Evolutionary conservation across 2,797 vertebrate genomes (phyloP).

Genomic region (Mycteria americana): DNA sequence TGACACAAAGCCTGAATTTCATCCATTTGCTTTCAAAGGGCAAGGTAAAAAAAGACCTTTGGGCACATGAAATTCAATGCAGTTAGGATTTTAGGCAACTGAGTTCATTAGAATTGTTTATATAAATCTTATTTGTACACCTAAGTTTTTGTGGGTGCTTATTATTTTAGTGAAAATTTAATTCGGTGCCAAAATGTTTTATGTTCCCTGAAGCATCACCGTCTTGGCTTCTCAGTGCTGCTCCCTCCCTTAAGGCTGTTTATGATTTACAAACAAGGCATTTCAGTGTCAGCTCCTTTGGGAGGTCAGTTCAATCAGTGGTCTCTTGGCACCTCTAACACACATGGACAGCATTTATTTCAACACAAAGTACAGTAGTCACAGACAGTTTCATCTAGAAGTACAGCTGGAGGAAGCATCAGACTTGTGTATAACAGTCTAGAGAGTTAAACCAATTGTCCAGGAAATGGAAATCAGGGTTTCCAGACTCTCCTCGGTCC

Average conservation of each 20-base stretch:
- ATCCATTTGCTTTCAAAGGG: neutral
- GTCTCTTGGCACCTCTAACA: neutral
- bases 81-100: neutral
- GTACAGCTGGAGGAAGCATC: conserved; percentile 53
- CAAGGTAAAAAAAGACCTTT: neutral
- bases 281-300: neutral
- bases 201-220: neutral
- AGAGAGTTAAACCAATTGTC: conserved; percentile 5
- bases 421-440: neutral
- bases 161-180: neutral
- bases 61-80: neutral
- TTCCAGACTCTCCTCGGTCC: neutral
- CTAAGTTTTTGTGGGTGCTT: neutral
- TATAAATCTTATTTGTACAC: neutral
- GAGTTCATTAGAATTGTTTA: neutral
- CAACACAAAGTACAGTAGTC: neutral
- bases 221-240: neutral
- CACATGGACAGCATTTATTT: conserved; percentile 32
- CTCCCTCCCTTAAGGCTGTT: neutral
- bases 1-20: neutral
- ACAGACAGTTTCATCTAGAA: conserved; percentile 29
- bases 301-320: neutral
- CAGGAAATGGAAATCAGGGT: conserved; percentile 3
- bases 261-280: conserved; percentile 46
- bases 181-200: neutral